Evolutionary conservation across 2,113 vertebrate genomes (phyloP).

Genomic region (Corydoras maculifer): DNA sequence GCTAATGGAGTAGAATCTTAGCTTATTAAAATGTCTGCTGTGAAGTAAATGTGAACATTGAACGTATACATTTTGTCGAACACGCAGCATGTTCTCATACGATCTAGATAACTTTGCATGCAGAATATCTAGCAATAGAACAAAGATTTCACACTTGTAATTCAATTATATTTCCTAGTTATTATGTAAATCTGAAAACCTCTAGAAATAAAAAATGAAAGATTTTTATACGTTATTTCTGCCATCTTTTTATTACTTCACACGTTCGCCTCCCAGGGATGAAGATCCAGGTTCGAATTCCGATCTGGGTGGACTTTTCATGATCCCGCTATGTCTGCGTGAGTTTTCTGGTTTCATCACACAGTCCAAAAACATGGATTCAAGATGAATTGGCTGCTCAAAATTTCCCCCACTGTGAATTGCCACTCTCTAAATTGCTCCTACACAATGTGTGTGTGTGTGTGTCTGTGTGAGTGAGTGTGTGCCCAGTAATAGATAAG

Average conservation of each 20-base stretch:
- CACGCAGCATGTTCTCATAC: slow-evolving; percentile 70
- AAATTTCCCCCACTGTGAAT: too few relatives aligned
- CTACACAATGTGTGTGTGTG: too few relatives aligned
- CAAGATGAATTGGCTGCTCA: too few relatives aligned
- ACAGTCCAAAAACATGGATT: too few relatives aligned
- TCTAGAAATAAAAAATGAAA: slow-evolving; percentile 92
- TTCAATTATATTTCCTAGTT: slow-evolving; percentile 64
- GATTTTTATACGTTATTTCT: slow-evolving; percentile 51
- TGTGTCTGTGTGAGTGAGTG: too few relatives aligned
- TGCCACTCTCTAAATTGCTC: too few relatives aligned
- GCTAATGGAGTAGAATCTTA: slow-evolving; percentile 58
- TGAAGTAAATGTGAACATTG: slow-evolving; percentile 63
- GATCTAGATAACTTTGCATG: slow-evolving; percentile 41
- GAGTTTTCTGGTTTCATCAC: too few relatives aligned
- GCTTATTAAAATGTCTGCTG: slow-evolving; percentile 48
- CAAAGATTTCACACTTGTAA: slow-evolving; percentile 69
- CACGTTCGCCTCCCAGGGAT: too few relatives aligned
- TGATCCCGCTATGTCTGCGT: too few relatives aligned
- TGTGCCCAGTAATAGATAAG: too few relatives aligned
- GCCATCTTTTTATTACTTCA: slow-evolving; percentile 28
- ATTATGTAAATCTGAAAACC: slow-evolving; percentile 87
- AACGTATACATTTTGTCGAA: slow-evolving; percentile 44
- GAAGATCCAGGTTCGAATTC: too few relatives aligned
- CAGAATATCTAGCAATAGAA: slow-evolving; percentile 62
- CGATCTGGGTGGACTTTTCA: too few relatives aligned